Evolutionary conservation across 2,797 vertebrate genomes (phyloP).

Genomic region (Florisuga fusca): DNA sequence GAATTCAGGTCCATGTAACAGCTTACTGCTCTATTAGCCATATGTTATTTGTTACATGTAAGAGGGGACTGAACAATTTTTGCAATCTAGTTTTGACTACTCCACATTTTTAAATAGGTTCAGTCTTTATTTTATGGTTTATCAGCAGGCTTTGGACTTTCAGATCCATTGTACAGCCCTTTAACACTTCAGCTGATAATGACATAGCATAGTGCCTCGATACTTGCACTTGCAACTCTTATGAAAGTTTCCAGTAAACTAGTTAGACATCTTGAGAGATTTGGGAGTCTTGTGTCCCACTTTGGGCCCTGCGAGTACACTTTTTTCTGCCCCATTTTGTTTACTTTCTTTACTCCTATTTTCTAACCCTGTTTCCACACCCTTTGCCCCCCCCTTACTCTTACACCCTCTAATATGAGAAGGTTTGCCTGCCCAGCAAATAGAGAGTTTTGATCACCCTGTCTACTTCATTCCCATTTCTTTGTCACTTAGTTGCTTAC

Average conservation of each 20-base stretch:
- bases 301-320: background rate
- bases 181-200: background rate
- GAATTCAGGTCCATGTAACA: background rate
- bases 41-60: background rate
- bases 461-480: background rate
- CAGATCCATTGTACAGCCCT: background rate
- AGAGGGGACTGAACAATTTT: background rate
- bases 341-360: background rate
- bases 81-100: background rate
- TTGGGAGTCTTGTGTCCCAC: background rate
- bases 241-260: background rate
- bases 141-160: background rate
- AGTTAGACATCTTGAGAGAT: background rate
- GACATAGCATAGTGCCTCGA: background rate
- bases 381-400: background rate
- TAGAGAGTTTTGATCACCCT: background rate
- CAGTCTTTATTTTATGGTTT: background rate
- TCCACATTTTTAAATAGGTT: background rate
- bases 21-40: background rate
- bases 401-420: background rate
- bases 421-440: background rate
- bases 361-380: background rate
- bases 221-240: background rate
- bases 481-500: background rate
- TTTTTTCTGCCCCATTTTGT: background rate